phyloP scores from a whole-genome alignment of 1,140 invertebrate genomes.

The Drosophila persimilis region DNA sequence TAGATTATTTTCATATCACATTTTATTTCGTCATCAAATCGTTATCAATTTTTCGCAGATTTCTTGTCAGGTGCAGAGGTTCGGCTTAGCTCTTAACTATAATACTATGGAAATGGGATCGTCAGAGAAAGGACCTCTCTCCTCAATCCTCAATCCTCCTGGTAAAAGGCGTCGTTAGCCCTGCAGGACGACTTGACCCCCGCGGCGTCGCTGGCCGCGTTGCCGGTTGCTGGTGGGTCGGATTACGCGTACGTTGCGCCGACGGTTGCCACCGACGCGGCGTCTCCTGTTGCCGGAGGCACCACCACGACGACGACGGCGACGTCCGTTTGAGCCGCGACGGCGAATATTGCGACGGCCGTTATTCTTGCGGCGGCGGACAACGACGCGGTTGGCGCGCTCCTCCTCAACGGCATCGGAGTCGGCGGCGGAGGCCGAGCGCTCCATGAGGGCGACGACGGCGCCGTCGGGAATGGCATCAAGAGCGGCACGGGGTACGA shows the following conservation, averaged over 20 bases:
- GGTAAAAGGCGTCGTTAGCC: constrained; percentile 26
- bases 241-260: constrained; percentile 46
- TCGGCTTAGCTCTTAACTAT: constrained; percentile 61
- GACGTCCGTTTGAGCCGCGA: constrained; percentile 26
- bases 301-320: constrained; percentile 37
- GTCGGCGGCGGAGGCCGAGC: constrained; percentile 18
- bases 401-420: constrained; percentile 52
- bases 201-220: constrained; percentile 51
- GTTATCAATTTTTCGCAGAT: constrained; percentile 28
- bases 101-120: constrained; percentile 55
- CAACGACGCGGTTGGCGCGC: constrained; percentile 75
- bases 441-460: constrained; percentile 75
- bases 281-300: constrained; percentile 43
- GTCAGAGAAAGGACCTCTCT: neutral
- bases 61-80: constrained; percentile 5
- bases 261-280: constrained; percentile 40
- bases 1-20: constrained; percentile 65
- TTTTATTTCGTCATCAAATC: constrained; percentile 52
- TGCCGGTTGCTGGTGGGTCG: constrained; percentile 32
- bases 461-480: constrained; percentile 79
- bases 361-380: constrained; percentile 67
- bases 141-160: too few relatives aligned
- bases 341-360: constrained; percentile 57
- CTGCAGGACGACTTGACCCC: constrained; percentile 46
- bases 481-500: constrained; percentile 73